phyloP scores from a whole-genome alignment of 2,113 vertebrate genomes.

The Zosterops lateralis region DNA sequence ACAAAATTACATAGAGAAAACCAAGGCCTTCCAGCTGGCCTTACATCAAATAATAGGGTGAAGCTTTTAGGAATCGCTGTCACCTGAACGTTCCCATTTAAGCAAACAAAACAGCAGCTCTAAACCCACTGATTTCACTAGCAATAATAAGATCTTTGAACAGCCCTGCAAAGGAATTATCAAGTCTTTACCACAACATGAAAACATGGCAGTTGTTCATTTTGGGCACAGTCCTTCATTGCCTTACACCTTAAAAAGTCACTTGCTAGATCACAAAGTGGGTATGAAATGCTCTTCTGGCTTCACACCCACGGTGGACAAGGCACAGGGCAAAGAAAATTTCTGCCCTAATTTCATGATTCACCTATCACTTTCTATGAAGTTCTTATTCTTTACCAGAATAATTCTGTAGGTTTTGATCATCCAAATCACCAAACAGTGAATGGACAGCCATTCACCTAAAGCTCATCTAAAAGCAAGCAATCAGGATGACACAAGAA shows the following conservation, averaged over 20 bases:
- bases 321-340: not conserved
- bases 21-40: not conserved
- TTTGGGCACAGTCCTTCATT: not conserved
- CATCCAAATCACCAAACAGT: not conserved
- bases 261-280: not conserved
- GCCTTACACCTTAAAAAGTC: not conserved
- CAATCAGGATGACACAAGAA: not conserved
- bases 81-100: not conserved
- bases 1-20: not conserved
- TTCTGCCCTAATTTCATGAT: not conserved
- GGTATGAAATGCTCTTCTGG: not conserved
- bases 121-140: not conserved
- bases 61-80: not conserved
- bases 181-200: not conserved
- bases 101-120: not conserved
- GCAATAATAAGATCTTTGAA: not conserved
- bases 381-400: not conserved
- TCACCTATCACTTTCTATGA: not conserved
- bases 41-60: not conserved
- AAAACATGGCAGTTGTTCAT: not conserved
- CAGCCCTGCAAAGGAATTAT: not conserved
- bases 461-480: not conserved
- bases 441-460: not conserved
- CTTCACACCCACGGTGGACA: not conserved
- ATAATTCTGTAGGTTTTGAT: not conserved